Evolutionary conservation across 2,888 invertebrate genomes (phyloP).

Genomic region (Tryphoninae sp.): DNA sequence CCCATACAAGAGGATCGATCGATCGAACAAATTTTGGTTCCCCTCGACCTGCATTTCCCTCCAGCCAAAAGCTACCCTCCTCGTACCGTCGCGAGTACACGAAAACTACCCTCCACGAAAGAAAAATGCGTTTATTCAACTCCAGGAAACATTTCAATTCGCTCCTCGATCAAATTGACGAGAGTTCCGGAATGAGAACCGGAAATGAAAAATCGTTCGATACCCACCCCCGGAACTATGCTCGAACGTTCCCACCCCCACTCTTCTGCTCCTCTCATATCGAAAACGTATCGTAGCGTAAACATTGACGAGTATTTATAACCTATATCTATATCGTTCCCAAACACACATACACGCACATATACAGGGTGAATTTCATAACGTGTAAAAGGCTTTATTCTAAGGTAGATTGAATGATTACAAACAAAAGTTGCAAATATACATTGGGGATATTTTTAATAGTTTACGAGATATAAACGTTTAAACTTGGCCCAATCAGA

Average conservation of each 20-base stretch:
- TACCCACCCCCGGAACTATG: conserved; percentile 15
- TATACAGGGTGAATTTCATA: no score
- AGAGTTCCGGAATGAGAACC: neutral
- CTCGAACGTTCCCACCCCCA: neutral
- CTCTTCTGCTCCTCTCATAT: conserved; percentile 20
- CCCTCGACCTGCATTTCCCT: no score
- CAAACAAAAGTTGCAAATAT: no score
- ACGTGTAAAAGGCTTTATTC: no score
- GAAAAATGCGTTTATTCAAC: neutral
- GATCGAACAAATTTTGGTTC: no score
- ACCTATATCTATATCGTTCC: conserved; percentile 9
- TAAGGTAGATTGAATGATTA: no score
- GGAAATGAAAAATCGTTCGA: conserved; percentile 40
- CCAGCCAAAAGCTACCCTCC: no score
- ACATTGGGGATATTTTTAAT: no score
- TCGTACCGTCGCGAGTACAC: no score
- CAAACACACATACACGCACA: neutral
- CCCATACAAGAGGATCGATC: no score
- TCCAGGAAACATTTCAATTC: neutral
- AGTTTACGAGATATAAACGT: no score
- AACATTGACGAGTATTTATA: conserved; percentile 45
- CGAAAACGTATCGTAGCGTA: conserved; percentile 42
- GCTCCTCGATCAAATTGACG: neutral
- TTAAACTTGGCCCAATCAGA: no score
- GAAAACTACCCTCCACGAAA: neutral